Evolutionary conservation across 2,888 invertebrate genomes (phyloP), one percentile per base, ranked within the genome.

Genomic region (Acanthoscelides obtectus): DNA sequence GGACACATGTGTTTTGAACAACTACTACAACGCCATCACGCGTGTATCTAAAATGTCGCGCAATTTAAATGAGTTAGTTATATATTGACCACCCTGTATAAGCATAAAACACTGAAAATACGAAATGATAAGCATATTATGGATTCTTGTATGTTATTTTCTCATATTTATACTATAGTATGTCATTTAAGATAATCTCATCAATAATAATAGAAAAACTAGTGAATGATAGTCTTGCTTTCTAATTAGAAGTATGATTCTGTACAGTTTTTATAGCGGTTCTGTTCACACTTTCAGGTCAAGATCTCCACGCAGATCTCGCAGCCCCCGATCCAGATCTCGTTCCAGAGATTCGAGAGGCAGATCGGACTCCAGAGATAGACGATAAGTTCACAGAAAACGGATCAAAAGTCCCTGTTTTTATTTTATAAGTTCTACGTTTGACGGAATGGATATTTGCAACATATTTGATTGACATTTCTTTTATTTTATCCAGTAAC

Each of bases 341-440:
- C 86, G 88, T 77, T 88, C 88, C 77, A 84, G 88, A 74, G 68
- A 68, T 20, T 68, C 68, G 3, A 22, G 68, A 17, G 68, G 68
- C 2, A 22, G 68, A 20, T 68, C 68, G 1, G 68, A 89, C 80
- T 86, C 88, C 77, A 86, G 89, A 77, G 89, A 89, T 81, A 87
- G 89, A 71, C 88, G 88, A 80, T 89, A 86, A 77, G 20, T 12
- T 45, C 12, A 17, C 6, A 45, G 45, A 45, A 45, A 45, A 45
- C 3, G 5, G 45, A 45, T 12, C 45, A 12, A 6, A 45, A 45
- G 1, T 45, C 6, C 45, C 5, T 45, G 45, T 12, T 45, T 45
- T 45, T 45, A 45, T 45, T 45, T 45, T 45, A n/a, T n/a, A 45
- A 45, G 45, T 45, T 12, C 45, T 45, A 45, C 17, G 45, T 12